phyloP scores from a whole-genome alignment of 2,888 invertebrate genomes.

The Rotaria magnacalcarata region DNA sequence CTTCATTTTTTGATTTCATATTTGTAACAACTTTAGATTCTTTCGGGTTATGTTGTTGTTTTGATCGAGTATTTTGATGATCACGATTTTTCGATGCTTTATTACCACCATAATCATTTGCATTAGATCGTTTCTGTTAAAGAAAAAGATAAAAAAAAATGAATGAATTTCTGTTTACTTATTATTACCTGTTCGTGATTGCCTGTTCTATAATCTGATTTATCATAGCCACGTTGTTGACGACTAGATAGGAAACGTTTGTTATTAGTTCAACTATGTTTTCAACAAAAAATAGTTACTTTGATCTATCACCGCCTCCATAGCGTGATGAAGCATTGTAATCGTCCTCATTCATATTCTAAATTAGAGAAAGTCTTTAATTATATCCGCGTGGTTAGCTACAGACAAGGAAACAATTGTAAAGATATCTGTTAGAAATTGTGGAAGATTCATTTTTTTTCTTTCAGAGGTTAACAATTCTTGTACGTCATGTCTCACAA shows the following conservation, averaged over 20 bases:
- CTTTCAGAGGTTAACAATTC: too few species aligned
- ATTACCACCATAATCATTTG: conserved; percentile 35
- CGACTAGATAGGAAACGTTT: not conserved
- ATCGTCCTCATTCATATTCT: conserved; percentile 32
- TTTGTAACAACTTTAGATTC: conserved; percentile 26
- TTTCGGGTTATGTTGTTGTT: not conserved
- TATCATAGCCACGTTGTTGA: conserved; percentile 3
- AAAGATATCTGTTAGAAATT: too few species aligned
- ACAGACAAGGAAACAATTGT: too few species aligned
- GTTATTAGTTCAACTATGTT: not conserved
- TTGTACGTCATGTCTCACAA: too few species aligned
- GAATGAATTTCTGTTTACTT: too few species aligned
- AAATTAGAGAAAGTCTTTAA: too few species aligned
- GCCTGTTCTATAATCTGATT: not conserved
- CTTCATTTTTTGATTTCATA: conserved; percentile 10
- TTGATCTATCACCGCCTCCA: conserved; percentile 34
- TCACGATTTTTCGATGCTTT: conserved; percentile 36
- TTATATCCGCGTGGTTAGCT: too few species aligned
- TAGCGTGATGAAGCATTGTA: conserved; percentile 14
- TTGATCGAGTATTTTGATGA: not conserved
- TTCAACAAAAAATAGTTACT: not conserved
- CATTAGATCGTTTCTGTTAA: conserved; percentile 34
- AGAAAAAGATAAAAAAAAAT: too few species aligned
- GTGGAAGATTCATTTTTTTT: too few species aligned
- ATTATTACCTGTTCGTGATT: not conserved